These are phyloP conservation scores for Sciaenops ocellatus DNA, from an alignment of 2,797 vertebrate genomes.

Conservation along the genomic window DNA sequence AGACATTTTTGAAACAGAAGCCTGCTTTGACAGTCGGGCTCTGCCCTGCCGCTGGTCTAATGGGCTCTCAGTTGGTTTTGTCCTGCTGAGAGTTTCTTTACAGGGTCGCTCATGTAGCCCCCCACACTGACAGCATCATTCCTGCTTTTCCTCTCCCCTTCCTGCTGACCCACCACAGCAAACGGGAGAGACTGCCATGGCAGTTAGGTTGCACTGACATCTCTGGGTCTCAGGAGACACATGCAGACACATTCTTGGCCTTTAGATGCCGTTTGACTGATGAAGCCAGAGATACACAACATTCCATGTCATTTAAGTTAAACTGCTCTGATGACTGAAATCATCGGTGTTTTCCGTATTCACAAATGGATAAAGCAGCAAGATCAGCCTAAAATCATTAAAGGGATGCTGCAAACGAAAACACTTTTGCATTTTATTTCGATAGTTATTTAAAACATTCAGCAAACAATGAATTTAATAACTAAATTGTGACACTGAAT, in stretches of 20 bases:
- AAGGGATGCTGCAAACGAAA: background rate
- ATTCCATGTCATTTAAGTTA: slow-evolving; percentile 22
- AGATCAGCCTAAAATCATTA: background rate
- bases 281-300: slow-evolving; percentile 20
- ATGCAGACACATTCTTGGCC: slow-evolving; percentile 84
- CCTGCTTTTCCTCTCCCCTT: slow-evolving; percentile 8
- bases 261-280: slow-evolving; percentile 38
- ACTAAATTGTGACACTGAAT: background rate
- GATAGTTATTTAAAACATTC: background rate
- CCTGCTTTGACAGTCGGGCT: slow-evolving; percentile 26
- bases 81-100: slow-evolving; percentile 63
- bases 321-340: background rate
- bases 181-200: slow-evolving; percentile 85
- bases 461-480: background rate
- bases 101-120: slow-evolving; percentile 15
- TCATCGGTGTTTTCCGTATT: background rate
- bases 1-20: slow-evolving; percentile 27
- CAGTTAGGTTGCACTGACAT: slow-evolving; percentile 88
- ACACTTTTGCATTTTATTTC: background rate
- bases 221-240: slow-evolving; percentile 84
- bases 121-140: slow-evolving; percentile 21
- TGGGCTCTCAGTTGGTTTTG: slow-evolving; percentile 58
- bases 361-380: background rate
- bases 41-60: slow-evolving; percentile 26
- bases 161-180: slow-evolving; percentile 82